Evolutionary conservation across 2,888 invertebrate species (phyloP).

Genomic region (Amiota mariae): DNA sequence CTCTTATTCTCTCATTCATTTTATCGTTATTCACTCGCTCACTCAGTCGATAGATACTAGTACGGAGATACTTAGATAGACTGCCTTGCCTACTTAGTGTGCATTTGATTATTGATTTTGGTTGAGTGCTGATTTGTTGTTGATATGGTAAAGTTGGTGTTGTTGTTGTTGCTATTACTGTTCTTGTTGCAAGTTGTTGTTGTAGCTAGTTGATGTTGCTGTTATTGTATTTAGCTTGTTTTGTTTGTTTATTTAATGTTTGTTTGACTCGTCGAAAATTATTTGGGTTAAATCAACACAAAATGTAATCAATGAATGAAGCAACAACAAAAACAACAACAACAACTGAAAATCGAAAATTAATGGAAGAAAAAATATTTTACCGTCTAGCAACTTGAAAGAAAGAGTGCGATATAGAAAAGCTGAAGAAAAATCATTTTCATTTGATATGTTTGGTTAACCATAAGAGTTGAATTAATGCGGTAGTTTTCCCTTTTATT

Average conservation of each 20-base stretch:
- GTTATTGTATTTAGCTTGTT: constrained; percentile 57
- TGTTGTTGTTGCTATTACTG: constrained; percentile 25
- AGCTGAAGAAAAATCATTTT: background rate
- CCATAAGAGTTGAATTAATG: constrained; percentile 37
- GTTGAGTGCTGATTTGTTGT: constrained; percentile 21
- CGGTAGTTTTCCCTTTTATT: background rate
- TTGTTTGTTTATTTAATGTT: constrained; percentile 65
- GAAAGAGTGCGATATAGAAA: background rate
- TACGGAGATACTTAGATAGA: no score
- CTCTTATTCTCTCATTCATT: background rate
- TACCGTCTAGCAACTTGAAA: background rate
- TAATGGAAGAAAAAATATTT: constrained; percentile 50
- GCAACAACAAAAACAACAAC: constrained; percentile 37
- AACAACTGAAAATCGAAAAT: constrained; percentile 48
- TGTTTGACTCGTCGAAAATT: constrained; percentile 59
- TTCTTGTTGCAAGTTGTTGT: constrained; percentile 28
- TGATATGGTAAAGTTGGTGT: background rate
- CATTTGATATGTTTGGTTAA: constrained; percentile 19
- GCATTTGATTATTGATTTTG: constrained; percentile 13
- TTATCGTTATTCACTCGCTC: background rate
- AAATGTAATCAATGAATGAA: constrained; percentile 65
- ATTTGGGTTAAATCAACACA: constrained; percentile 66
- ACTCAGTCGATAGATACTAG: background rate
- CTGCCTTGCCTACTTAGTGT: no score
- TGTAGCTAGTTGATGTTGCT: constrained; percentile 21